Evolutionary conservation across 1,140 invertebrate genomes (phyloP).

Genomic region (Drosophila sechellia): DNA sequence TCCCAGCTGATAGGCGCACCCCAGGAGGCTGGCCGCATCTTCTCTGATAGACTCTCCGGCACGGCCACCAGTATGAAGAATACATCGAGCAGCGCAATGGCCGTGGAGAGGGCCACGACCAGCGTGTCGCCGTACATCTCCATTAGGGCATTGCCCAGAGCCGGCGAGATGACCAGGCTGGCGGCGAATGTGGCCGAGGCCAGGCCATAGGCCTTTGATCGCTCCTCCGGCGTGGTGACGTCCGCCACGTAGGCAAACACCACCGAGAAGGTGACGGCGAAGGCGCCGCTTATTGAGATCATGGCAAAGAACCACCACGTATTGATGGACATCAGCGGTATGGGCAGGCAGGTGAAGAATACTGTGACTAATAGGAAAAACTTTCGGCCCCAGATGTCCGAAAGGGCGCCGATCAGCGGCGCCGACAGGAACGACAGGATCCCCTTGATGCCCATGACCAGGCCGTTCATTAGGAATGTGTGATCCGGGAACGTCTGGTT

Average conservation of each 20-base stretch:
- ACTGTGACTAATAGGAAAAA: conserved; percentile 99
- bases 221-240: conserved; percentile 98
- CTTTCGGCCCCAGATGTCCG: conserved; percentile 99
- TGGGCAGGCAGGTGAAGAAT: conserved; percentile 99
- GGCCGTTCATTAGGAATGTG: conserved; percentile 99
- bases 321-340: conserved; percentile 99
- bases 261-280: conserved; percentile 99
- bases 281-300: conserved; percentile 99
- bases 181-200: conserved; percentile 99
- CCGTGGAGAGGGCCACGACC: conserved; percentile 97
- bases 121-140: conserved; percentile 95
- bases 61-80: conserved; percentile 99
- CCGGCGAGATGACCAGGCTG: conserved; percentile 98
- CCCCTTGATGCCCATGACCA: conserved; percentile 99
- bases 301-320: conserved; percentile 99
- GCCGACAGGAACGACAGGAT: conserved; percentile 98
- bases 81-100: conserved; percentile 97
- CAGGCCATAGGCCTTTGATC: conserved; percentile 98
- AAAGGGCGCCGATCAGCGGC: conserved; percentile 97
- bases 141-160: conserved; percentile 97
- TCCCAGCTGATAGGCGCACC: conserved; percentile 96
- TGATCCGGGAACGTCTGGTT: conserved; percentile 99
- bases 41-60: conserved; percentile 98
- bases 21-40: conserved; percentile 91
- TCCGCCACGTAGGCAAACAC: conserved; percentile 99